Conservation (phyloP, 2,113 vertebrate genomes). For the Hydropotes inermis region DNA sequence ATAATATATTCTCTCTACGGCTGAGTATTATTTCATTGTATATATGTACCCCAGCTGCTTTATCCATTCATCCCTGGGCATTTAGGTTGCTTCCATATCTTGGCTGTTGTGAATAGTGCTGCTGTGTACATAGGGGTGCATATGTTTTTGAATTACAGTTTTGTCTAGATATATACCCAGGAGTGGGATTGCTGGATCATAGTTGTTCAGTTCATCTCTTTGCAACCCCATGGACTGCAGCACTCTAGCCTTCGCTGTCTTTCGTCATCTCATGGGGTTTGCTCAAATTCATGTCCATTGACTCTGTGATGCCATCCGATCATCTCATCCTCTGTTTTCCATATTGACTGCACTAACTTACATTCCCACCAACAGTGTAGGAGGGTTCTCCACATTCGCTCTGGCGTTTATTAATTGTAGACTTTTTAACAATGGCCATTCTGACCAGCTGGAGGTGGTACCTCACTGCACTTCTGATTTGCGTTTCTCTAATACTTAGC, state of each 20-base stretch:
- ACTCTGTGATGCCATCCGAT: not conserved
- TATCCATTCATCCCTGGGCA: too few species aligned
- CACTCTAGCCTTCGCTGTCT: not conserved
- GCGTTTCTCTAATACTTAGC: not conserved
- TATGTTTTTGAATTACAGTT: not conserved
- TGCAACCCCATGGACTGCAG: not conserved
- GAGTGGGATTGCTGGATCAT: not conserved
- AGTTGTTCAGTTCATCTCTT: not conserved
- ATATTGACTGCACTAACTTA: not conserved
- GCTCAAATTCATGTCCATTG: not conserved
- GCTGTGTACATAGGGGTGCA: not conserved
- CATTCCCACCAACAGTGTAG: not conserved
- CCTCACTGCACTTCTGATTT: not conserved
- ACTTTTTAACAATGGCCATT: not conserved
- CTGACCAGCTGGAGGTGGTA: not conserved
- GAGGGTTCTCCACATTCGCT: not conserved
- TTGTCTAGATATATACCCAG: not conserved
- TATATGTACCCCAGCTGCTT: fast-evolving
- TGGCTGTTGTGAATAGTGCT: not conserved
- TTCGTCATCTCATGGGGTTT: not conserved
- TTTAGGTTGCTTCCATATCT: not conserved
- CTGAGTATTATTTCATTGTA: not conserved
- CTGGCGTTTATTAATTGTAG: not conserved
- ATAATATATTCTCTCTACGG: not conserved
- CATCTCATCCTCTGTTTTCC: not conserved